A percentile compares a stretch with the other conserved stretches of the same genome.
Conservation (phyloP, 2,888 invertebrate genomes). For the Parnassius orleans region DNA sequence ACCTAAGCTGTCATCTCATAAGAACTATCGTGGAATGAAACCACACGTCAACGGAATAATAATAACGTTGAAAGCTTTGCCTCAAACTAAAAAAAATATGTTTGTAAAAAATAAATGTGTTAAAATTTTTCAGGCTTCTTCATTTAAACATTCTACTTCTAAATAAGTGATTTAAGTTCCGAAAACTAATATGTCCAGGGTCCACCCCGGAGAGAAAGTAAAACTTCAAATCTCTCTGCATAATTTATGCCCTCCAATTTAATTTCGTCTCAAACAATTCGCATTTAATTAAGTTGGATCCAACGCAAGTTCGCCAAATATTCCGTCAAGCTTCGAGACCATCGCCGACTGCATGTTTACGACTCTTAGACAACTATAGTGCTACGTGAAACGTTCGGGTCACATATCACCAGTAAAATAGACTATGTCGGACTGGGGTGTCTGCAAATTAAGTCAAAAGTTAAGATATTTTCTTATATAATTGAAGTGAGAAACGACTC, state of each 20-base stretch:
- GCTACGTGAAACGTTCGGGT: constrained; percentile 43
- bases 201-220: constrained; percentile 10
- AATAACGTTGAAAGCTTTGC: no score
- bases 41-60: no score
- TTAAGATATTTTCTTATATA: no score
- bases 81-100: no score
- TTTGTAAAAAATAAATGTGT: no score
- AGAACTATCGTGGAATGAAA: no score
- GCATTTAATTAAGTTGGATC: constrained; percentile 23
- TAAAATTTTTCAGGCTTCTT: no score
- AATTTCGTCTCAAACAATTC: constrained; percentile 25
- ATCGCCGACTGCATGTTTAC: constrained; percentile 27
- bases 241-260: constrained; percentile 25
- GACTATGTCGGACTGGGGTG: constrained; percentile 44
- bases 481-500: no score
- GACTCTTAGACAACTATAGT: constrained; percentile 32
- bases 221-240: constrained; percentile 17
- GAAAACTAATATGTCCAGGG: background rate
- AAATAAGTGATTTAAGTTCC: no score
- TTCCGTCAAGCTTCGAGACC: constrained; percentile 22
- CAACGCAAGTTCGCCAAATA: constrained; percentile 24
- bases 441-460: constrained; percentile 22
- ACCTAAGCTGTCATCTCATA: no score
- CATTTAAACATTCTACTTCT: no score
- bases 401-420: constrained; percentile 56